These are phyloP conservation scores for Amphilophus citrinellus DNA, from an alignment of 2,113 vertebrate species.

Conservation along the genomic window DNA sequence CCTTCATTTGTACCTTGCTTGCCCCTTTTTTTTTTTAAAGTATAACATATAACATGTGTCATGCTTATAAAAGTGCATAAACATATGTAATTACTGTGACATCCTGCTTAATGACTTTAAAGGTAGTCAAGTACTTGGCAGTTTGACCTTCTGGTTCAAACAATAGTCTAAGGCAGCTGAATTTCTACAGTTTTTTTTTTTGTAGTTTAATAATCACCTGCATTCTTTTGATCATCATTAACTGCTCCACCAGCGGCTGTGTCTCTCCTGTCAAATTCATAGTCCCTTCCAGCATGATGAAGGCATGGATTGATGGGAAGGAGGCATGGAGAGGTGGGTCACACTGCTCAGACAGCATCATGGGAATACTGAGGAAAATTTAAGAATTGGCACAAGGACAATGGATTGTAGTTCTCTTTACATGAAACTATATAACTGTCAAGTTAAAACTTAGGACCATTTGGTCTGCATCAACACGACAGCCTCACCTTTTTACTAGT, in stretches of 20 bases:
- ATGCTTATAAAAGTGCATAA: too few species aligned
- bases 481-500: slow-evolving; percentile 89
- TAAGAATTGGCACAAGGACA: not conserved
- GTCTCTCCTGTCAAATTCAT: slow-evolving; percentile 97
- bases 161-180: not conserved
- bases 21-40: not conserved
- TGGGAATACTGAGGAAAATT: slow-evolving; percentile 85
- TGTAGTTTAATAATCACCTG: slow-evolving; percentile 83
- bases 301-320: slow-evolving; percentile 93
- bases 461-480: not conserved
- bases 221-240: slow-evolving; percentile 99
- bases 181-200: not conserved
- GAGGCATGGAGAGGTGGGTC: slow-evolving; percentile 86
- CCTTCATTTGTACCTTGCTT: not conserved
- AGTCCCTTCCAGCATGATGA: slow-evolving; percentile 96
- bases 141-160: too few species aligned
- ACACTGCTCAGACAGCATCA: slow-evolving; percentile 86
- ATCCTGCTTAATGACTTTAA: too few species aligned
- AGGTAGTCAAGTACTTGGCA: too few species aligned
- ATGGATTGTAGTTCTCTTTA: not conserved
- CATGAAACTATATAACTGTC: not conserved
- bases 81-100: too few species aligned
- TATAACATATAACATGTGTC: too few species aligned
- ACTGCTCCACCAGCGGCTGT: slow-evolving; percentile 94
- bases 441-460: not conserved